phyloP scores from a whole-genome alignment of 2,797 vertebrate species.

The Ibycter americanus region DNA sequence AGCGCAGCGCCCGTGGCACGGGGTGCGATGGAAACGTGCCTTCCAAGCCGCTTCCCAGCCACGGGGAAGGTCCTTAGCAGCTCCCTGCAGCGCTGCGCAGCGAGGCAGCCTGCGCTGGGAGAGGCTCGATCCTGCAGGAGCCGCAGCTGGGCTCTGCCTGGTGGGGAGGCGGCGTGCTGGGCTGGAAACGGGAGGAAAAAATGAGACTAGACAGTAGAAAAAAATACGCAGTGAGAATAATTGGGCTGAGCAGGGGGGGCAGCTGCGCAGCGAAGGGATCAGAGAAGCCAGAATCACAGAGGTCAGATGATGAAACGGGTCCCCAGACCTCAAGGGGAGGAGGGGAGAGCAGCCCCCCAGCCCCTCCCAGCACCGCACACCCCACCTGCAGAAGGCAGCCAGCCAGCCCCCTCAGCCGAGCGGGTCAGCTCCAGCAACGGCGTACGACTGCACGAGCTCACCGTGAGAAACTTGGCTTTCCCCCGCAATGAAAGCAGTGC shows the following conservation, averaged over 20 bases:
- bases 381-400: neutral
- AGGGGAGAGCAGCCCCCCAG: neutral
- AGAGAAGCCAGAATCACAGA: neutral
- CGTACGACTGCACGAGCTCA: neutral
- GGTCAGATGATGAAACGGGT: neutral
- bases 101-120: neutral
- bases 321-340: neutral
- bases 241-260: neutral
- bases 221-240: neutral
- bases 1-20: neutral
- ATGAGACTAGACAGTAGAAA: neutral
- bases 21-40: fast-evolving
- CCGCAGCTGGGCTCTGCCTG: neutral
- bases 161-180: neutral
- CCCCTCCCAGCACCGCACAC: neutral
- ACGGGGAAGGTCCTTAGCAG: neutral
- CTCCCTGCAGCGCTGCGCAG: neutral
- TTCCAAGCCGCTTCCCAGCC: neutral
- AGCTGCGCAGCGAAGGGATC: neutral
- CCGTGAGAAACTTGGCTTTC: neutral
- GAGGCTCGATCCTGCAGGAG: neutral
- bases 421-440: neutral
- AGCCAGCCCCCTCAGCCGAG: neutral
- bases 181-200: neutral
- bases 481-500: neutral